Evolutionary conservation across 2,888 invertebrate genomes (phyloP), one percentile per base, ranked within the genome.

Genomic region (Conops quadrifasciatus): DNA sequence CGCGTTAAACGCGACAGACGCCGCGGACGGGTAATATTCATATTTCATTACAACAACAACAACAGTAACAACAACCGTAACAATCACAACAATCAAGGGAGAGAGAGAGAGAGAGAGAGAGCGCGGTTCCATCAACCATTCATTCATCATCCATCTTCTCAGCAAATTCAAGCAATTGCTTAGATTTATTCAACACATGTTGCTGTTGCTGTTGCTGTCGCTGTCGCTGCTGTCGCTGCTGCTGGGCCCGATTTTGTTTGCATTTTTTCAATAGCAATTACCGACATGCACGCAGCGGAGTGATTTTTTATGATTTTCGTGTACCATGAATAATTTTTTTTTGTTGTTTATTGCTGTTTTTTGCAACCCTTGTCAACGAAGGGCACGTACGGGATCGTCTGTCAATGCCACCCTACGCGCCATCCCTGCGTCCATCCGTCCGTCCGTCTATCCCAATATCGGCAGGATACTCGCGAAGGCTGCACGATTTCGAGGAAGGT

Each of bases 261-360:
- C 53, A 65, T 71, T 71, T 71, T 60, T 36, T 30, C 49, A 66
- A 66, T 30, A 59, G 59, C 59, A 71, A 60, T 71, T 71, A 66
- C 51, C 59, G 60, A 49, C 60, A 59, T 51, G 30, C 30, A 59
- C 45, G 64, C 59, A 24, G 36, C 9, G 60, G 60, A 43, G 70
- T 56, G 49, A 60, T 45, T 49, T 19, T 51, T 65, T 65, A 65
- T 65, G 64, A 70, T 65, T 64, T 49, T 36, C 49, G 49, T 36
- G 9, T 68, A 28, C 28, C 15, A 2, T 26, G 58, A 2, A 28
- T 15, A 15, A 26, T 58, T 24, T 66, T 47, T 16, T 26, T 19
- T 36, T 15, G 60, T 62, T 16, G 58, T 3, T 24, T 49, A 16
- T 19, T 7, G 63, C 26, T 58, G 16, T n/a, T 47, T 28, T 11